Evolutionary conservation across 2,888 invertebrate genomes (phyloP), one percentile per base, ranked within the genome.

Genomic region (Acholoe squamosa): DNA sequence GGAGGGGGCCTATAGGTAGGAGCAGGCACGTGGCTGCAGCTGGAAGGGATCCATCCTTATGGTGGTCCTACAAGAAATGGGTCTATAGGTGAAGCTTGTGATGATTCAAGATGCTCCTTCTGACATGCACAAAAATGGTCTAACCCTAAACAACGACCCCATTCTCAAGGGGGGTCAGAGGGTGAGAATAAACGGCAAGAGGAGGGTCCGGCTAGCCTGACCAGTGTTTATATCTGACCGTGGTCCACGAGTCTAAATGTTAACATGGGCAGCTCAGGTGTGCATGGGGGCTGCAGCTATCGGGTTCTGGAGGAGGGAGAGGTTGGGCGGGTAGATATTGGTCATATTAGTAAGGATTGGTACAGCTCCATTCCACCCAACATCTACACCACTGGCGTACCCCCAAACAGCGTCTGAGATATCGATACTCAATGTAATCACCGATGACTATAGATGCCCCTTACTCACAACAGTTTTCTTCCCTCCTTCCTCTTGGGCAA

Each of bases 181-280:
- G 80, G 80, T 80, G 80, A 80, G 80, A 43, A n/a, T 80, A 80
- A 71, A 71, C 71, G 80, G 19, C 43, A 22, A 80, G 80, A 80
- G 34, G 80, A 43, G 80, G 80, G 80, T 80, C 34, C 34, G 34
- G 80, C 3, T 34, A 19, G 80, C 33, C 80, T 80, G 80, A 80
- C 80, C 80, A 80, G 34, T 80, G 80, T 80, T 80, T 80, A 80
- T 80, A 80, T 80, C 80, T 80, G 80, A 80, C 22, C 43, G 80
- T 5, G 80, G 34, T 22, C 71, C 71, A 71, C 28, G 31, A 71
- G 71, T 71, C 71, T 80, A 80, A 80, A 80, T 80, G 80, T 80
- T 80, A 80, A 80, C 80, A 43, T 34, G 22, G 16, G n/a, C 43
- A n/a, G 33, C 34, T 80, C 80, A 80, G 80, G 80, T 80, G 80